Conservation (phyloP, 92 coral and sea anemone genomes). For the Diadumene lineata region DNA sequence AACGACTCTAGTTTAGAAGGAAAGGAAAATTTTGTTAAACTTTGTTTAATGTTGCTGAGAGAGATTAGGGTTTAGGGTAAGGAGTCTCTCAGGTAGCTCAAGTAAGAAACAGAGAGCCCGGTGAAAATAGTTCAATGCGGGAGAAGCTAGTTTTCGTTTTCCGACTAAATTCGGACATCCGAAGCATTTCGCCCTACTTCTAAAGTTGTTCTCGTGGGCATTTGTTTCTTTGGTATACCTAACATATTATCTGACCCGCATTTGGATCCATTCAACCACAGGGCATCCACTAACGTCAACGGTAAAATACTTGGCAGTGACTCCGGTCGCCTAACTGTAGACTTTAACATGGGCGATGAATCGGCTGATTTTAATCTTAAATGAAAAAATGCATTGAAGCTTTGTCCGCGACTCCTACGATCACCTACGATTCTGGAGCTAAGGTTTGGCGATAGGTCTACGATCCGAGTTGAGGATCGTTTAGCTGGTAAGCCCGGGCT, state of each 20-base stretch:
- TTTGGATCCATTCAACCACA: not conserved
- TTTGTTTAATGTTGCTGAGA: too few species aligned
- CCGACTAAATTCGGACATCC: not conserved
- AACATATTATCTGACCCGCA: constrained; percentile 10
- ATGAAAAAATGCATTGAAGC: not conserved
- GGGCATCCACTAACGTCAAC: not conserved
- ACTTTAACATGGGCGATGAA: not conserved
- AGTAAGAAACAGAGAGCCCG: too few species aligned
- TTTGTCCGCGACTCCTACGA: not conserved
- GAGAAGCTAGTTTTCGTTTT: not conserved
- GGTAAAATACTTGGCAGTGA: constrained; percentile 5
- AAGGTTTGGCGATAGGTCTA: not conserved
- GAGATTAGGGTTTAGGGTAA: too few species aligned
- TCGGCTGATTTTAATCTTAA: not conserved
- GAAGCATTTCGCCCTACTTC: not conserved
- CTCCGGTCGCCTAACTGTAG: constrained; percentile 1
- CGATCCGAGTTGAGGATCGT: not conserved
- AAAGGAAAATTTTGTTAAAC: too few species aligned
- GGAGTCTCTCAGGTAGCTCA: too few species aligned
- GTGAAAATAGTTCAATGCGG: too few species aligned
- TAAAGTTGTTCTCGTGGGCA: constrained; percentile 34
- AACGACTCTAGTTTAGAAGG: too few species aligned
- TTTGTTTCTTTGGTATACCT: constrained; percentile 18
- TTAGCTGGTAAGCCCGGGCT: not conserved
- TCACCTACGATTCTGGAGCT: not conserved